phyloP scores from a whole-genome alignment of 2,888 invertebrate genomes.

The Agapostemon virescens region DNA sequence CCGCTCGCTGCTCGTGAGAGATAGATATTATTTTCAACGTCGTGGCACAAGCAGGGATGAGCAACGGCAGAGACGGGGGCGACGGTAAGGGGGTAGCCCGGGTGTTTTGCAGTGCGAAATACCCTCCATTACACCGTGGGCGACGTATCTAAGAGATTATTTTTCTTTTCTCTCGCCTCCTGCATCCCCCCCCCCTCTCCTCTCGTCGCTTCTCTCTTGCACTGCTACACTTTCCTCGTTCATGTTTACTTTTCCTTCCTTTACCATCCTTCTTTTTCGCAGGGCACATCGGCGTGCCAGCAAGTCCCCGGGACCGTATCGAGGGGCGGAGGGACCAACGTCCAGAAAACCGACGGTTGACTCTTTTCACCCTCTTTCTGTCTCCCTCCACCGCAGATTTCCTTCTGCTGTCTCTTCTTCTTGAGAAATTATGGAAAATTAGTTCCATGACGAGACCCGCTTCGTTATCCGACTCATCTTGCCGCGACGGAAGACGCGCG shows the following conservation, averaged over 20 bases:
- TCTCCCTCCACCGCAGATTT: too few relatives aligned
- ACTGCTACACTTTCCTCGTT: conserved; percentile 33
- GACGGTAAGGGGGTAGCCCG: conserved; percentile 61
- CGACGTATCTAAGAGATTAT: conserved; percentile 76
- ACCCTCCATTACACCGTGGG: conserved; percentile 77
- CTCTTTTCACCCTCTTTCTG: conserved; percentile 12
- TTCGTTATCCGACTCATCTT: conserved; percentile 71
- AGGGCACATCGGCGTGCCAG: conserved; percentile 60
- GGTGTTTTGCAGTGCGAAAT: conserved; percentile 79
- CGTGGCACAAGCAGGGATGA: conserved; percentile 64
- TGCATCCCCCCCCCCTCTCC: conserved; percentile 18
- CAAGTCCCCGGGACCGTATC: conserved; percentile 50
- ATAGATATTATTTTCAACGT: conserved; percentile 77
- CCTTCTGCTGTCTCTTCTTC: background rate
- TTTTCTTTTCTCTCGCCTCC: conserved; percentile 72
- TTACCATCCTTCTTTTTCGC: conserved; percentile 39
- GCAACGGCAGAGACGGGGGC: conserved; percentile 32
- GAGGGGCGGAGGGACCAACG: conserved; percentile 23
- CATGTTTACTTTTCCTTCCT: conserved; percentile 51
- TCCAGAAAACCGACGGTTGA: conserved; percentile 45
- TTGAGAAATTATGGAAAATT: conserved; percentile 78
- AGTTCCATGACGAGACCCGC: conserved; percentile 73
- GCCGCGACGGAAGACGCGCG: conserved; percentile 43
- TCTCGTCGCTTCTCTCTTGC: background rate
- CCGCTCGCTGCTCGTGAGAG: conserved; percentile 63